These are phyloP conservation scores for Campylomormyrus tamandua DNA, from an alignment of 2,113 vertebrate species.

Conservation along the genomic window DNA sequence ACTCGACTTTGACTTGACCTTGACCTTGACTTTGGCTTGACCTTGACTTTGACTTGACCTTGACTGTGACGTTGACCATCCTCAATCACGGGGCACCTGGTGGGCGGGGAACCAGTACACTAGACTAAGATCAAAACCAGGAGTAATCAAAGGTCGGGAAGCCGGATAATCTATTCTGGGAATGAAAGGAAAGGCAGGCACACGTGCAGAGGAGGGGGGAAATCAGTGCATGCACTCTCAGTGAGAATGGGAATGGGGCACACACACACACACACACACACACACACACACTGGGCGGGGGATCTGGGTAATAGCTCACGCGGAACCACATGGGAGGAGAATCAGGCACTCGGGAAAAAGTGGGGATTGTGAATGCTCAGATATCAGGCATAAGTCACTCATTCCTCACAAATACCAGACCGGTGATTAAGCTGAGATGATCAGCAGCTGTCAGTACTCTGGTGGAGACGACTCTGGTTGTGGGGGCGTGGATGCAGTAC, in stretches of 20 bases:
- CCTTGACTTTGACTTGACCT: background rate
- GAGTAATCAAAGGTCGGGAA: background rate
- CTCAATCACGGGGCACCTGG: background rate
- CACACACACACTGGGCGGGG: background rate
- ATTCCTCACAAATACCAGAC: background rate
- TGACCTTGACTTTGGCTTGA: no score
- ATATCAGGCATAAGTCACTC: background rate
- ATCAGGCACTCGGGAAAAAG: background rate
- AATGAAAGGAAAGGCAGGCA: background rate
- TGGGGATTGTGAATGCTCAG: background rate
- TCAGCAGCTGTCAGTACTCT: background rate
- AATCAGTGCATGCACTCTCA: background rate
- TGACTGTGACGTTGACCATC: background rate
- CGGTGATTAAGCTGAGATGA: background rate
- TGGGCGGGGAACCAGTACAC: background rate
- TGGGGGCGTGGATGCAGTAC: background rate
- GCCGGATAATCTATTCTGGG: background rate
- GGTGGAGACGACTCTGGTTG: background rate
- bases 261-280: background rate
- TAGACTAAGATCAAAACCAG: background rate
- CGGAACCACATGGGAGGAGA: background rate
- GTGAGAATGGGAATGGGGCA: background rate
- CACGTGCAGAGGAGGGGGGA: background rate
- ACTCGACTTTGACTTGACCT: background rate
- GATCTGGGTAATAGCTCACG: background rate